Percentiles rank a stretch among this genome's conserved stretches.
phyloP scores from a whole-genome alignment of 1,140 invertebrate species.

The Frieseomelitta varia region DNA sequence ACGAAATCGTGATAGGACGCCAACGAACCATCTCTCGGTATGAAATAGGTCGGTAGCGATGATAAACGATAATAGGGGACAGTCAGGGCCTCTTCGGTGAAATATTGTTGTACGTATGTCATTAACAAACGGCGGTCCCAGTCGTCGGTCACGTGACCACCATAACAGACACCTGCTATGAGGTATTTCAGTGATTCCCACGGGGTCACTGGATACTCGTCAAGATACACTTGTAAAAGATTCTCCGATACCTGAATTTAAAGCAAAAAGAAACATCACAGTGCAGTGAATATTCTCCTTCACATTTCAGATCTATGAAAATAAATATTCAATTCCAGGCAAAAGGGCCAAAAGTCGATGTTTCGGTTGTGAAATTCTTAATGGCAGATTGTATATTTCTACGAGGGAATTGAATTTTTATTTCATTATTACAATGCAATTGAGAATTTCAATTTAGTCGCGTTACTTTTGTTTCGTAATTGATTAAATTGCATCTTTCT shows the following conservation, averaged over 20 bases:
- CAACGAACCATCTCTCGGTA: conserved; percentile 91
- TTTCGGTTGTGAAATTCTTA: neutral
- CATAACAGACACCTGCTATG: conserved; percentile 96
- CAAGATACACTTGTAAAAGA: conserved; percentile 90
- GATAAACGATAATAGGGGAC: conserved; percentile 88
- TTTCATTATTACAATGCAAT: neutral
- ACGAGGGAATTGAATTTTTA: neutral
- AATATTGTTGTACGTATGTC: conserved; percentile 92
- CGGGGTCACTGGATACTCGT: conserved; percentile 92
- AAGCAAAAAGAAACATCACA: neutral
- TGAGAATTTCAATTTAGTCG: neutral
- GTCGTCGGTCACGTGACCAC: conserved; percentile 96
- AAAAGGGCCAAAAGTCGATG: neutral
- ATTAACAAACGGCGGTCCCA: conserved; percentile 93
- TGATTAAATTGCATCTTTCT: no score
- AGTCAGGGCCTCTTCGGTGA: conserved; percentile 87
- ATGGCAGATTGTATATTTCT: neutral
- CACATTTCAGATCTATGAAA: no score
- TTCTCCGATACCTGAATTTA: conserved; percentile 88
- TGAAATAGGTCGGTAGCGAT: conserved; percentile 87
- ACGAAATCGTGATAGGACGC: conserved; percentile 91
- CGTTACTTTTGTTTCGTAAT: no score
- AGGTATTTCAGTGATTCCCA: conserved; percentile 96
- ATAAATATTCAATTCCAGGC: neutral
- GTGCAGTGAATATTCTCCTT: neutral